Base-by-base conservation (phyloP, 2,113 vertebrate species). In the Melierax canorus region DNA sequence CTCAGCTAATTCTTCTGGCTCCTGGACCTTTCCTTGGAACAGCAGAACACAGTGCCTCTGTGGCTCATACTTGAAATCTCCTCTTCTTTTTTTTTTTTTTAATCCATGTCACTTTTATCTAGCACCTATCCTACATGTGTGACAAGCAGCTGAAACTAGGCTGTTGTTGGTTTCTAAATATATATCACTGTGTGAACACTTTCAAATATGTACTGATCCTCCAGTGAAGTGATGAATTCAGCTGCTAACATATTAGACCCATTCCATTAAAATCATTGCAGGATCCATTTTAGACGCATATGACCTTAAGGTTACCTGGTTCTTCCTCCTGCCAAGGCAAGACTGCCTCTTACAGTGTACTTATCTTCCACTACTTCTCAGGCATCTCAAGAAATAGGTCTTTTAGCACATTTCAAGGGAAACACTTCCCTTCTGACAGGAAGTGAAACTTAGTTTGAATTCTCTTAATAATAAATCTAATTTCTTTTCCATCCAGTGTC, bases 141-240 rank as follows among this genome's bases (percentile, higher is more conserved):
- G 86, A 86, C 72, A 94, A 92, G 53, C 71, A 92, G 60, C 62
- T 83, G 94, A 96, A 94, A 88, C 75, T 59, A 97, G 81, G 84
- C 36, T 96, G 90, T 72, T 86, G 77, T 90, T 94, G 53, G 32
- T 71, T 97, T 95, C 96, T 94, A 97, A 94, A 97, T 97, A 97
- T 94, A 81, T 78, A 84, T 50, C 75, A 60, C 72, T 80, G 67
- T 92, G 93, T 78, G 91, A 97, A 82, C 79, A 81, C 80, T 92
- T 97, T 92, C 83, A 94, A 91, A 69, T 86, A 68, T 79, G 84
- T 73, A 81, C 73, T 80, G 91, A 96, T 67, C 39, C 86, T 68
- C 66, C 41, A 76, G 51, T 29, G 51, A 95, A 74, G 80, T 18
- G n/a, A 66, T 46, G 41, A 87, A 86, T 81, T 91, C 79, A 58